Conservation (phyloP, 23 tunicate species). For the Halocynthia aurantium region DNA sequence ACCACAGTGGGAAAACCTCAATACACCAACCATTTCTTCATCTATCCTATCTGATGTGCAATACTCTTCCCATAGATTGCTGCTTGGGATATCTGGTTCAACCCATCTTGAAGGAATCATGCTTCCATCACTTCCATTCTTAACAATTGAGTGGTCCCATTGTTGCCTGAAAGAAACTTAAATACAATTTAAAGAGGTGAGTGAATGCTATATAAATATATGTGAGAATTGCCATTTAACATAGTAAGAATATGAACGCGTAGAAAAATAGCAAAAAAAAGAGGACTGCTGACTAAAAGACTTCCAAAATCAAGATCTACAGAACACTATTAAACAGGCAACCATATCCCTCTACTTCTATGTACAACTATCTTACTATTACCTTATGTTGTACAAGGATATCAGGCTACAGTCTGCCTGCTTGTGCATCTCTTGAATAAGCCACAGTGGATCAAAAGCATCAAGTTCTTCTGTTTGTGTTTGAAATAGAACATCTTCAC, state of each 20-base stretch:
- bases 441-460: conserved; percentile 78
- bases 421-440: conserved; percentile 50
- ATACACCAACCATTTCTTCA: no score
- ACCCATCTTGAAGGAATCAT: conserved; percentile 64
- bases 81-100: conserved; percentile 39
- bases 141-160: conserved; percentile 64
- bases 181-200: not conserved
- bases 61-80: conserved; percentile 43
- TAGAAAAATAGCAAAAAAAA: not conserved
- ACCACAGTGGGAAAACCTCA: no score
- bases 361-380: not conserved
- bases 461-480: conserved; percentile 10
- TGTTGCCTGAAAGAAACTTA: conserved; percentile 27
- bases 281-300: not conserved
- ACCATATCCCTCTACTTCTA: no score
- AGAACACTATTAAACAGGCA: no score
- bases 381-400: conserved; percentile 3
- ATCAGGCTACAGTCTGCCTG: conserved; percentile 31
- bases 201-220: not conserved
- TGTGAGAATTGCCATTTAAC: not conserved
- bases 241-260: not conserved
- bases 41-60: no score
- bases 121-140: conserved; percentile 17
- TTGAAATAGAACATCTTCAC: not conserved
- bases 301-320: not conserved